Percentiles rank a stretch among this genome's conserved stretches.
These are phyloP conservation scores for Trypoxylon attenuatum DNA, from an alignment of 2,888 invertebrate species.

Conservation along the genomic window DNA sequence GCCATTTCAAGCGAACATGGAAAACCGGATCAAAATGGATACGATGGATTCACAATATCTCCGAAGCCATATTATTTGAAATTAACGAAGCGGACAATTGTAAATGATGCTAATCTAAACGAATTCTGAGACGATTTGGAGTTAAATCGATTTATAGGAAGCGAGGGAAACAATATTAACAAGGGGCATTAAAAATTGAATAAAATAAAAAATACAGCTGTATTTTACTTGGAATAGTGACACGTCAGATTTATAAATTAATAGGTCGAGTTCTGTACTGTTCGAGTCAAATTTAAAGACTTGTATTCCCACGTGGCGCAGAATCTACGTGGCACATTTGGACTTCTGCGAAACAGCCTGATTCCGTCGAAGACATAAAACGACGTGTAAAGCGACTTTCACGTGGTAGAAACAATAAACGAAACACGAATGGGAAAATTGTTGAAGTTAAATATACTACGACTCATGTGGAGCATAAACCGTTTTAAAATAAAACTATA, in stretches of 20 bases:
- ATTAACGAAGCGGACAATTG: slow-evolving; percentile 20
- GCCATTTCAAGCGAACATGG: slow-evolving; percentile 66
- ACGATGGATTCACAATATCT: slow-evolving; percentile 78
- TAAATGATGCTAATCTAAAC: neutral
- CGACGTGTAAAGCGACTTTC: slow-evolving; percentile 45
- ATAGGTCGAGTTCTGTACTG: neutral
- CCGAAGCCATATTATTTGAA: slow-evolving; percentile 76
- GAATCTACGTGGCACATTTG: slow-evolving; percentile 39
- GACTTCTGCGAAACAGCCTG: slow-evolving; percentile 48
- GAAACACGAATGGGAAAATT: slow-evolving; percentile 28
- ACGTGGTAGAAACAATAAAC: slow-evolving; percentile 48
- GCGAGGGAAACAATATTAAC: too few species aligned
- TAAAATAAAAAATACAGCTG: neutral
- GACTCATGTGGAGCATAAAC: slow-evolving; percentile 4
- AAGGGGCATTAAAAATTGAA: too few species aligned
- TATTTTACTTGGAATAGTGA: neutral
- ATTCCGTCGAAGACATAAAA: slow-evolving; percentile 52
- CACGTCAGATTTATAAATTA: neutral
- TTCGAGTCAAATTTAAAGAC: slow-evolving; percentile 16
- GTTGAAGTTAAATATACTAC: slow-evolving; percentile 30
- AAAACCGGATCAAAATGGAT: slow-evolving; percentile 75
- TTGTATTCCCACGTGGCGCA: slow-evolving; percentile 33
- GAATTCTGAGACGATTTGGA: too few species aligned
- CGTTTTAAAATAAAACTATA: neutral
- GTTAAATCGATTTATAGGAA: too few species aligned